Evolutionary conservation across 2,888 invertebrate genomes (phyloP).

Genomic region (Linyphia triangularis): DNA sequence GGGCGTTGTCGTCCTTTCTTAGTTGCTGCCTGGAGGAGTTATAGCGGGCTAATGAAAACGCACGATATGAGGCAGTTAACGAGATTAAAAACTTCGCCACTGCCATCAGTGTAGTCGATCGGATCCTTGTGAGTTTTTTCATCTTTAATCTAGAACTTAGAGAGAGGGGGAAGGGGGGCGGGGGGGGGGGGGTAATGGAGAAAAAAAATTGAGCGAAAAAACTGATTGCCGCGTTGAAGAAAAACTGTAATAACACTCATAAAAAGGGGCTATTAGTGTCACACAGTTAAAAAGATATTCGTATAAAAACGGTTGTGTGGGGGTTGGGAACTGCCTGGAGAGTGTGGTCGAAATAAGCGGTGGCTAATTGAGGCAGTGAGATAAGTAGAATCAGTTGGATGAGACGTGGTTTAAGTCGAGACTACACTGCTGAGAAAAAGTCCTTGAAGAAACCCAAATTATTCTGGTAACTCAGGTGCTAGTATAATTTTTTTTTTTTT

Average conservation of each 20-base stretch:
- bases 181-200: background rate
- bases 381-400: slow-evolving; percentile 8
- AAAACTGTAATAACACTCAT: slow-evolving; percentile 58
- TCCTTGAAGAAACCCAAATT: too few species aligned
- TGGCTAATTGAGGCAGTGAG: slow-evolving; percentile 25
- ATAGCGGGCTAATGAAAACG: slow-evolving; percentile 62
- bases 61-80: slow-evolving; percentile 67
- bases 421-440: background rate
- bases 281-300: slow-evolving; percentile 58
- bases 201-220: slow-evolving; percentile 24
- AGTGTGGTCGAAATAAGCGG: slow-evolving; percentile 24
- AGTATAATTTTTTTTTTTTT: too few species aligned
- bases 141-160: slow-evolving; percentile 22
- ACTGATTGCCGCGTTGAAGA: slow-evolving; percentile 46
- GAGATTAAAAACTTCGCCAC: slow-evolving; percentile 74
- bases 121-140: slow-evolving; percentile 44
- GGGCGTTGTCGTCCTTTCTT: slow-evolving; percentile 64
- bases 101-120: slow-evolving; percentile 21
- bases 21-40: slow-evolving; percentile 35
- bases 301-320: slow-evolving; percentile 40
- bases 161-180: background rate
- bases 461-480: too few species aligned
- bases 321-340: slow-evolving; percentile 14
- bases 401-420: slow-evolving; percentile 16
- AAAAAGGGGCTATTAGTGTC: slow-evolving; percentile 71